Evolutionary conservation across 1,140 invertebrate species (phyloP), one percentile per base, ranked within the genome.

Genomic region (Solenopsis invicta): DNA sequence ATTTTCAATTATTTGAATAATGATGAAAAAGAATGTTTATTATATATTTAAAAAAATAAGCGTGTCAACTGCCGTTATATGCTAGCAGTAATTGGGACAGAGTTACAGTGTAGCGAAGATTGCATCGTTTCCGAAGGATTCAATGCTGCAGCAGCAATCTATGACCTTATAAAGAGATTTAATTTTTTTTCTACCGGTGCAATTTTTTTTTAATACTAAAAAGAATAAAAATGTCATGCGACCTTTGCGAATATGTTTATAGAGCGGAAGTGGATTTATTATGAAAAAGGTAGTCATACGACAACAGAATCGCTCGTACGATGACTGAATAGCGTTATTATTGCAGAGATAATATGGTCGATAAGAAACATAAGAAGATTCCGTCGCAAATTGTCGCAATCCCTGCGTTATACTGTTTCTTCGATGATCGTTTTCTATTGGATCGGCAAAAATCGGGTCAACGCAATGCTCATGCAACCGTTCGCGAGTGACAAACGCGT

Each of bases 401-500:
- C 21, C 10, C 13, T 24, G 29, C 1, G 8, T 24, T 48, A 9
- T 54, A 69, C 2, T 4, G 29, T 48, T 67, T 64, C 18, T 56
- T 69, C 41, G 77, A 66, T 2, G 3, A n/a, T 13, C 13, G 9
- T 34, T 69, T 69, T 69, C 48, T 18, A 41, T 62, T 8, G 37
- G 24, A 13, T 77, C 29, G 29, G 13, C 34, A n/a, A 66, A 34
- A 66, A 78, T 48, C 41, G 12, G 41, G 41, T 78, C 59, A 69
- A 45, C 77, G 48, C 34, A 52, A 81, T 67, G n/a, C n/a, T 54
- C 77, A 24, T 78, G 75, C 61, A 64, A 80, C 13, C 45, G 29
- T 69, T 78, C 18, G 48, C 62, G 45, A 37, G 34, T 54, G 29
- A 54, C 45, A 69, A 77, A 77, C 56, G 56, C 56, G 54, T 41